Evolutionary conservation across 2,888 invertebrate species (phyloP).

Genomic region (Dendrolimus pini): DNA sequence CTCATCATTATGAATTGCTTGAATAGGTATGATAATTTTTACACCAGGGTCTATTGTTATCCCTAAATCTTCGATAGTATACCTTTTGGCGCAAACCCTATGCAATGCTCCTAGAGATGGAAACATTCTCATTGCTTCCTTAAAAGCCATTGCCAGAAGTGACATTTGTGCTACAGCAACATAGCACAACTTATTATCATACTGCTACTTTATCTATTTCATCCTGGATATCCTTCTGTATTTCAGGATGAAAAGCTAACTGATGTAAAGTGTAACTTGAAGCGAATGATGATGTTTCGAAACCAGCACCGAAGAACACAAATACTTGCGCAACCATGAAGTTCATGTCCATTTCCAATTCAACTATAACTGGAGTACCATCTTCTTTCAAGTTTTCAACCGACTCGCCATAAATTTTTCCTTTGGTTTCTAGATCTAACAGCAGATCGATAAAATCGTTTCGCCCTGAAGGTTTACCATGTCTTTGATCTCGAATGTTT

Average conservation of each 20-base stretch:
- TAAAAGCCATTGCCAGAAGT: constrained; percentile 36
- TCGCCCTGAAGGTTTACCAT: constrained; percentile 38
- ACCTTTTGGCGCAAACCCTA: constrained; percentile 35
- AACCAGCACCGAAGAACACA: constrained; percentile 60
- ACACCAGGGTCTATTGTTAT: constrained; percentile 46
- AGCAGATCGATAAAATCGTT: constrained; percentile 46
- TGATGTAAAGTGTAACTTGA: constrained; percentile 50
- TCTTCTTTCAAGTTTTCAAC: constrained; percentile 33
- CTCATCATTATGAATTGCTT: constrained; percentile 46
- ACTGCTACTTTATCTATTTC: constrained; percentile 48
- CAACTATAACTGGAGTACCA: constrained; percentile 33
- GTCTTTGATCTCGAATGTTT: constrained; percentile 36
- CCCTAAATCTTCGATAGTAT: constrained; percentile 32
- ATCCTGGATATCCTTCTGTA: constrained; percentile 42
- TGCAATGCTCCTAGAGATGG: constrained; percentile 40
- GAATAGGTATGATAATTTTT: constrained; percentile 40
- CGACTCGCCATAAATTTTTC: constrained; percentile 42
- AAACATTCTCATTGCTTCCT: constrained; percentile 44
- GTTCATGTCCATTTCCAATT: constrained; percentile 36
- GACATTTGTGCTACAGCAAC: constrained; percentile 45
- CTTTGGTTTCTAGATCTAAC: constrained; percentile 34
- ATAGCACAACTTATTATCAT: constrained; percentile 44
- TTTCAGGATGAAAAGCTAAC: constrained; percentile 50
- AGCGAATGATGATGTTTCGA: constrained; percentile 60
- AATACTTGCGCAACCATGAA: constrained; percentile 45